Base-by-base conservation (phyloP, 2,113 vertebrate genomes). In the Silurus meridionalis region DNA sequence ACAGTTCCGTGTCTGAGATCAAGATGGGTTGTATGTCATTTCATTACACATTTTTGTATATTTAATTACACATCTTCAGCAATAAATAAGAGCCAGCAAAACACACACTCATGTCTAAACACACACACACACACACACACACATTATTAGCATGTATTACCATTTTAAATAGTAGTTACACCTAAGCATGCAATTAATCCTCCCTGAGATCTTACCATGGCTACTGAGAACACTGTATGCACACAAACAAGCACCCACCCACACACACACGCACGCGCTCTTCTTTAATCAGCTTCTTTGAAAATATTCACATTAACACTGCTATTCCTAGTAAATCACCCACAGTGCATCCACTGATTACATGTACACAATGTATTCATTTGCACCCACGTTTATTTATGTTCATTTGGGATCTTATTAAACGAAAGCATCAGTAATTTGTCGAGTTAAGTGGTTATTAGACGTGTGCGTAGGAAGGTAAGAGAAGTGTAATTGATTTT, bases 401-500 rank as follows among this genome's bases (percentile, higher is more conserved):
- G 69, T 25, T 87, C 5, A 52, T 75, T 52, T 23, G 7, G 15
- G 21, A 11, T 48, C 4, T 11, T 13, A 52, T 19, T 52, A 77
- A 53, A 77, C 6, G 9, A n/a, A 53, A 53, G 19, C 21, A 28
- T 57, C 50, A 28, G 37, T 79, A 75, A 55, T 80, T 83, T 28
- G n/a, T 11, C 28, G 82, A 58, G 52, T 55, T 67, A 21, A 52
- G 21, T 79, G 48, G 81, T 69, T 67, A 74, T 60, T 77, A 21
- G 72, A 53, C 17, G 8, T 52, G 74, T 80, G 52, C 83, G 82
- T 71, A 88, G 86, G 78, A 82, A 58, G 23, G 66, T 63, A 67
- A 15, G 7, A n/a, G 53, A 23, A 80, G 79, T 83, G n/a, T 82
- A 67, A 85, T 84, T 82, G 85, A 82, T 86, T 84, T 83, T 85